A percentile compares a stretch with the other conserved stretches of the same genome.
Conservation (phyloP, 2,113 vertebrate species). For the Fukomys damarensis region DNA sequence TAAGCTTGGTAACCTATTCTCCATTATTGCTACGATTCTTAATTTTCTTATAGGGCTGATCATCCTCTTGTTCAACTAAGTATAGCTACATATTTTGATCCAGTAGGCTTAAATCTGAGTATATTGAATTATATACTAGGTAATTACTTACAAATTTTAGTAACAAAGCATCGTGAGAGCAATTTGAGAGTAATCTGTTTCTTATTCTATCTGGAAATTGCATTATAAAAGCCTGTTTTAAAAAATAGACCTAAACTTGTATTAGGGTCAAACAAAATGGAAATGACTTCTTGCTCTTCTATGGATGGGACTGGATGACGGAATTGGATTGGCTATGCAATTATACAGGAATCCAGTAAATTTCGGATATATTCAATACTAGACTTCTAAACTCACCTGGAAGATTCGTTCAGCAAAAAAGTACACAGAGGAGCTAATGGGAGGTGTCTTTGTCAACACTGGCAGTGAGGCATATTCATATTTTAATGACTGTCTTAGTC, state of each 20-base stretch:
- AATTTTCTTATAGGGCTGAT: slow-evolving; percentile 71
- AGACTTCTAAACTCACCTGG: background rate
- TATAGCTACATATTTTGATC: slow-evolving; percentile 60
- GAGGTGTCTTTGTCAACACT: background rate
- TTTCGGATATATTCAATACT: background rate
- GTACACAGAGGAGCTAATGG: background rate
- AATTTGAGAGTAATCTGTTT: slow-evolving; percentile 59
- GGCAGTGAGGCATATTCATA: background rate
- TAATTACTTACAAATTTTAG: slow-evolving; percentile 69
- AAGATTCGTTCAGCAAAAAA: background rate
- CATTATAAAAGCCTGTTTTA: slow-evolving; percentile 36
- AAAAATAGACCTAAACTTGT: slow-evolving; percentile 43
- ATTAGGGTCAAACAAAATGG: background rate
- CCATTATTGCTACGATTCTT: slow-evolving; percentile 66
- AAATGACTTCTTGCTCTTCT: background rate
- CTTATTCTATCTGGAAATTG: slow-evolving; percentile 17
- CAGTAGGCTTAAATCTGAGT: slow-evolving; percentile 49
- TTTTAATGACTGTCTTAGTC: background rate
- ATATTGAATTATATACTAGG: slow-evolving; percentile 62
- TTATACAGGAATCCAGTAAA: background rate
- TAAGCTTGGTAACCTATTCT: slow-evolving; percentile 74
- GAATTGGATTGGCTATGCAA: background rate
- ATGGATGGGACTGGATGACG: background rate
- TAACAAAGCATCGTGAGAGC: slow-evolving; percentile 34
- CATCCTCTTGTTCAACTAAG: slow-evolving; percentile 68